phyloP scores from a whole-genome alignment of 1,140 invertebrate species.

The Camponotus floridanus region DNA sequence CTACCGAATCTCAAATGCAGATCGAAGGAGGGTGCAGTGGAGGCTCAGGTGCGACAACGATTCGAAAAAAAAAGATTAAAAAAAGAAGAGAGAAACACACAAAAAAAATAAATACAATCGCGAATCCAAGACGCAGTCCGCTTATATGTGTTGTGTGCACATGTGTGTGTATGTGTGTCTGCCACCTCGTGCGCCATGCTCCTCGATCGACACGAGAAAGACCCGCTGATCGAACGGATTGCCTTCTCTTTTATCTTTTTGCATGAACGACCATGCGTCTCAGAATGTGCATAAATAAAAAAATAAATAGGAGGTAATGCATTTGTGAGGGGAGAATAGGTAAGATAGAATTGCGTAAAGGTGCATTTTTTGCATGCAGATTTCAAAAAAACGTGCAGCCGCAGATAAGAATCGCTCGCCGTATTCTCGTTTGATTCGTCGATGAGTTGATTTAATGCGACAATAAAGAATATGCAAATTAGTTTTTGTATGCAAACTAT shows the following conservation, averaged over 20 bases:
- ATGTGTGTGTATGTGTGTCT: conserved; percentile 18
- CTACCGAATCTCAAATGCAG: conserved; percentile 77
- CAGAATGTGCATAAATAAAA: conserved; percentile 30
- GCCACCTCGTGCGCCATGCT: conserved; percentile 70
- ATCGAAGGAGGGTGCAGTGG: conserved; percentile 77
- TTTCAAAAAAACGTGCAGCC: conserved; percentile 64
- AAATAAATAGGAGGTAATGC: conserved; percentile 10
- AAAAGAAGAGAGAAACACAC: conserved; percentile 44
- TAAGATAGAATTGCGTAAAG: conserved; percentile 15
- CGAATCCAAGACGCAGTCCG: conserved; percentile 69
- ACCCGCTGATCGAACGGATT: conserved; percentile 24
- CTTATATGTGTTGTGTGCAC: conserved; percentile 39
- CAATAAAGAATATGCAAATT: conserved; percentile 3
- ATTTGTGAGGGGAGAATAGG: neutral
- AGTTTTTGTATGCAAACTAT: too few relatives aligned
- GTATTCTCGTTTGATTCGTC: conserved; percentile 53
- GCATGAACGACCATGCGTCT: conserved; percentile 46
- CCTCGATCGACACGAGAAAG: conserved; percentile 68
- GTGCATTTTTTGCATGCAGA: conserved; percentile 67
- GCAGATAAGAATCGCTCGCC: conserved; percentile 1
- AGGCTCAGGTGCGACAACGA: conserved; percentile 73
- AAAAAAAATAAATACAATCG: conserved; percentile 56
- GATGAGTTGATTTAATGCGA: neutral
- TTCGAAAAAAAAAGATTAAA: conserved; percentile 40
- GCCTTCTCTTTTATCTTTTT: conserved; percentile 56